Base-by-base conservation (phyloP, 1,140 invertebrate species). In the Neelides sp. region DNA sequence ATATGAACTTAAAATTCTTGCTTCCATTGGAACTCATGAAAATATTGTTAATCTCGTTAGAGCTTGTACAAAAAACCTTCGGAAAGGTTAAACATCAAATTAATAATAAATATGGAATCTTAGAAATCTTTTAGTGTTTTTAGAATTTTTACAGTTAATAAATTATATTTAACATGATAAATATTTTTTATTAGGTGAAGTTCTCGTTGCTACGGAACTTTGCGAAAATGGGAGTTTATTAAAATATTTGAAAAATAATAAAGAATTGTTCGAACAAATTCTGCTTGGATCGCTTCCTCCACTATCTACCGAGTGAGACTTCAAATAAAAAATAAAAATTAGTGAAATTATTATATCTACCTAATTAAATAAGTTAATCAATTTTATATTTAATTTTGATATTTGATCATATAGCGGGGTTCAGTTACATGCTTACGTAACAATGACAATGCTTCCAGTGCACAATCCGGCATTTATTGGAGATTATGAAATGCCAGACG, bases 1-100 rank as follows among this genome's bases (percentile, higher is more conserved):
- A 10, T 44, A 30, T n/a, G 52, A 54, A 26, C 15, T 54, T 22
- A 54, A 54, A 50, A 54, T 54, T 12, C 44, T 54, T 40, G 47
- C 40, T 17, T 49, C 28, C 22, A 44, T 54, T 13, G 52, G 41
- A 17, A 54, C 39, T 15, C 46, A 54, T 45, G 12, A 32, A 1
- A 54, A 49, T 45, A 41, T 54, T 23, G 46, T 53, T 20, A 37
- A 26, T 12, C 42, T 54, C 2, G 40, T 54, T 15, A 47, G 52
- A 44, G 52, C 52, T 8, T 54, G 52, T 42, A 54, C 47, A 4
- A 46, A 54, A 3, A 49, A 50, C 17, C 48, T 54, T 37, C 17
- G 41, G 26, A 54, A 54, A 45, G 10, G 52, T 54, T 46, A 4
- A 20, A 22, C 7, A 44, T 17, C 26, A 19, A 15, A 4, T 28